Percentiles rank a stretch among this genome's conserved stretches.
These are phyloP conservation scores for Pagetopsis macropterus DNA, from an alignment of 2,797 vertebrate species.

Conservation along the genomic window DNA sequence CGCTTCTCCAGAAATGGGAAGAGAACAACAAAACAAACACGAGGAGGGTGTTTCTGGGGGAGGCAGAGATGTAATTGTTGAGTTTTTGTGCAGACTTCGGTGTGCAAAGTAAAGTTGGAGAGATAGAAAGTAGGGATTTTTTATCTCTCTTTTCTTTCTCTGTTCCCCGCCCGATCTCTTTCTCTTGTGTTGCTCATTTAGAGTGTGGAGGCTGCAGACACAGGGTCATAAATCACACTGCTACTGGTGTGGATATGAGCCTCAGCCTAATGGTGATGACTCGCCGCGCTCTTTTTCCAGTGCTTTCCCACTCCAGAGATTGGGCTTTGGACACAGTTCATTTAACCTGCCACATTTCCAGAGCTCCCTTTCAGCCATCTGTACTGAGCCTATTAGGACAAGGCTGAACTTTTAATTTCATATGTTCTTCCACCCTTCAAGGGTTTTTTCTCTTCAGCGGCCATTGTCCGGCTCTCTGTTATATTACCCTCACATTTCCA, in stretches of 20 bases:
- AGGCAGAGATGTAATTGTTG: conserved; percentile 49
- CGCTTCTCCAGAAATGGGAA: conserved; percentile 41
- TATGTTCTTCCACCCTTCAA: conserved; percentile 76
- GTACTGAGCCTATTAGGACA: conserved; percentile 78
- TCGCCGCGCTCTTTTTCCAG: conserved; percentile 75
- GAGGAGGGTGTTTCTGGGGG: conserved; percentile 34
- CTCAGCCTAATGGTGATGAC: conserved; percentile 82
- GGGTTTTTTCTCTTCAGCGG: conserved; percentile 68
- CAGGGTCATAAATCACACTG: conserved; percentile 80
- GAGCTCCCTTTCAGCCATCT: conserved; percentile 67
- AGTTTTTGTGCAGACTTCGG: conserved; percentile 43
- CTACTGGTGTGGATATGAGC: conserved; percentile 78
- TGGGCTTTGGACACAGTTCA: conserved; percentile 83
- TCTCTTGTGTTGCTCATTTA: conserved; percentile 76
- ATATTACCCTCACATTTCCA: conserved; percentile 52
- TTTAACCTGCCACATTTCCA: conserved; percentile 79
- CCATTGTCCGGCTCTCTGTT: conserved; percentile 57
- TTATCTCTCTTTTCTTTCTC: conserved; percentile 31
- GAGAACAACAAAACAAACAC: conserved; percentile 37
- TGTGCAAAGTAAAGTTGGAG: conserved; percentile 66
- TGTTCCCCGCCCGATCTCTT: conserved; percentile 48
- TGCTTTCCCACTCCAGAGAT: conserved; percentile 78
- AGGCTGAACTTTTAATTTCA: conserved; percentile 83
- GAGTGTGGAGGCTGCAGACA: conserved; percentile 72
- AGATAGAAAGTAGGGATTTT: conserved; percentile 52